Base-by-base conservation (phyloP, 2,888 invertebrate genomes). In the Sphaerophoria taeniata region DNA sequence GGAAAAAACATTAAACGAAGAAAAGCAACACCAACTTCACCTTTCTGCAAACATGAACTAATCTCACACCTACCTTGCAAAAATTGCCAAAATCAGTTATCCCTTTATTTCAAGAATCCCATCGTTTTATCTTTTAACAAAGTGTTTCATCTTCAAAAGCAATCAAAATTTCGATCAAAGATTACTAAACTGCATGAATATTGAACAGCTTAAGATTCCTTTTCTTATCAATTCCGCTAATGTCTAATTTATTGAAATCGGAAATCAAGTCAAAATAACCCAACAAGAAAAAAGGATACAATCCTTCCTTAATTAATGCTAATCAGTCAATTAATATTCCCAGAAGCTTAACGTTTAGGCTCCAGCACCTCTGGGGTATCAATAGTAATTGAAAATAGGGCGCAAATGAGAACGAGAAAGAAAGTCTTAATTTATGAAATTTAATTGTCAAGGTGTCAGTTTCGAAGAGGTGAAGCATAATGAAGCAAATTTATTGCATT, bases 301-400 rank as follows among this genome's bases (percentile, higher is more conserved):
- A 5, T 53, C 39, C 39, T n/a, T 74, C 47, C 55, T 70, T 79
- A 84, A 84, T 84, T 84, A 75, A 84, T 84, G 83, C 75, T 75
- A 84, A 84, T 84, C n/a, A 75, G 60, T 79, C 75, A 84, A 79
- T 84, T 84, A 84, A 75, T 79, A 84, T 84, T 84, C 79, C 60
- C 74, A 53, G 79, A 56, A 61, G 83, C 24, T 67, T 74, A 39
- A 67, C 58, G 53, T 74, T 83, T 58, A 65, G 63, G 83, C 63
- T 60, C 60, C 65, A 33, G 71, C 83, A 75, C 79, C 65, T 60
- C 12, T 45, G 43, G 63, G 47, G 14, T 53, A 39, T 14, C 47
- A 63, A 49, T 69, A 36, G 73, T 24, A 24, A 24, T 24, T 51
- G 6, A 5, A 16, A 56, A 5, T 4, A 6, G 14, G 6, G 7